phyloP scores from a whole-genome alignment of 1,140 invertebrate genomes.

The Scaptomyza graminum region DNA sequence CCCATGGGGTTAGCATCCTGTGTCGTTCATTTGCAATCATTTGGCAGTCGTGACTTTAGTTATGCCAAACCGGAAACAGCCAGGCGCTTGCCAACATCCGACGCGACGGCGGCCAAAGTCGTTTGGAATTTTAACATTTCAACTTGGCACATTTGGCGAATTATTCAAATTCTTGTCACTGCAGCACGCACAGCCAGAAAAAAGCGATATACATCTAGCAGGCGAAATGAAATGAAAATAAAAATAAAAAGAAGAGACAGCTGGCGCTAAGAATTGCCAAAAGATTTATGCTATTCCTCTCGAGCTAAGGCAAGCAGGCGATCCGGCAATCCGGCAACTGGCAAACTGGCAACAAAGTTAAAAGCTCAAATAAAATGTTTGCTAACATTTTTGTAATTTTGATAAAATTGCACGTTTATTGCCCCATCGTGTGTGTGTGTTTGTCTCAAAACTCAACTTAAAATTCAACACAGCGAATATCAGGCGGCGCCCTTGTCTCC shows the following conservation, averaged over 20 bases:
- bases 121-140: constrained; percentile 80
- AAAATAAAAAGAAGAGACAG: constrained; percentile 38
- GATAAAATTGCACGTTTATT: constrained; percentile 74
- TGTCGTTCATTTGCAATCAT: constrained; percentile 79
- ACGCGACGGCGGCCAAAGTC: constrained; percentile 44
- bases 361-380: constrained; percentile 78
- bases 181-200: constrained; percentile 45
- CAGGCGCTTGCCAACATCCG: constrained; percentile 72
- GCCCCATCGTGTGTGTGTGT: constrained; percentile 45
- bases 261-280: constrained; percentile 59
- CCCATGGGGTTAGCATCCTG: constrained; percentile 27
- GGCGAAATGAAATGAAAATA: constrained; percentile 53
- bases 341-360: constrained; percentile 58
- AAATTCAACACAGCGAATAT: constrained; percentile 40
- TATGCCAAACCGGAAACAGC: constrained; percentile 71
- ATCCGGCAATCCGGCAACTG: constrained; percentile 22
- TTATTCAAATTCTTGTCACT: constrained; percentile 83
- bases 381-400: constrained; percentile 80
- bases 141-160: constrained; percentile 80
- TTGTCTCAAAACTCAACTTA: constrained; percentile 52
- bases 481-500: constrained; percentile 2
- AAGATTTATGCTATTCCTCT: constrained; percentile 61
- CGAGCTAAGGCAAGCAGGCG: neutral
- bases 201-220: constrained; percentile 15
- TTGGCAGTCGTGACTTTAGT: constrained; percentile 75